Evolutionary conservation across 2,113 vertebrate species (phyloP), one percentile per base, ranked within the genome.

Genomic region (Malaclemys terrapin): DNA sequence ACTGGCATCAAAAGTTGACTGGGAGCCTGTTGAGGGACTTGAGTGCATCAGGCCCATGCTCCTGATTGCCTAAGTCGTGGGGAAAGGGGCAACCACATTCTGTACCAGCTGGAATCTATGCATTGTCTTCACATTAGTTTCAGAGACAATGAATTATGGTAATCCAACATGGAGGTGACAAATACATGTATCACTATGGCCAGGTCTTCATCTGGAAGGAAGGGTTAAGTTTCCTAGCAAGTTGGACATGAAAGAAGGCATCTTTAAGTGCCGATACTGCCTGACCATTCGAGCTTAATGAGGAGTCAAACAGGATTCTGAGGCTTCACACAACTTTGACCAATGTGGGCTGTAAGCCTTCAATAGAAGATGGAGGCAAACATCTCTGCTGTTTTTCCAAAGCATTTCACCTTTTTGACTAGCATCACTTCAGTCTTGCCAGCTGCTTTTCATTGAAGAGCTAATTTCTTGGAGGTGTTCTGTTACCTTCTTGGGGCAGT

Each of bases 71-170:
- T 47, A 78, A 14, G 24, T 29, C 42, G 56, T 78, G 79, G 24
- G 84, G 90, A 90, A 49, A 82, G 54, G 59, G 89, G 0, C 56
- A 92, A 62, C 29, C 79, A 80, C 83, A 89, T 83, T 89, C 59
- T 57, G 49, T 57, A 90, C 38, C 72, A 91, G 78, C 90, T 95
- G 91, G 80, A 91, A 91, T 92, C 53, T 89, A 72, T 75, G 20
- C 42, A 27, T 27, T 42, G 42, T 12, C 96, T 72, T 72, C 17
- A 20, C 80, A 45, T 35, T 72, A 31, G 52, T 57, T 95, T 0
- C 79, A 31, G 35, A 87, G 10, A 50, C 38, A 76, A 27, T 78
- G 42, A 45, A 76, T 45, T 45, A 45, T 35, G 22, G 38, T 19
- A 35, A 87, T 38, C 85, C 90, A 85, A 50, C 35, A 54, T 45